Percentiles rank a stretch among this genome's conserved stretches.
Evolutionary conservation across 2,113 vertebrate genomes (phyloP).

Genomic region (Lepisosteus osseus): DNA sequence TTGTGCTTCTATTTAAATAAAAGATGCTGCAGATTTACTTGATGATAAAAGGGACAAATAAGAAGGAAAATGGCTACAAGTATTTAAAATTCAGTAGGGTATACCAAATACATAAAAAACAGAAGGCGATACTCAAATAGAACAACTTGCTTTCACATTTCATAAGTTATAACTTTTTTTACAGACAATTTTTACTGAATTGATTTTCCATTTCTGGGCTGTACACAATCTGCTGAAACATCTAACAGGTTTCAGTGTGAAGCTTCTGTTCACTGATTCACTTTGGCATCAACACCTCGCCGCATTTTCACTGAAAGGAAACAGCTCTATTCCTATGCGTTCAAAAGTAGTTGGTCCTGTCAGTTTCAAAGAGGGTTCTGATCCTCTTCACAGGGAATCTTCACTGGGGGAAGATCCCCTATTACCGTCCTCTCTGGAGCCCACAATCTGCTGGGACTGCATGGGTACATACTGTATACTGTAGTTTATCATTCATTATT

Average conservation of each 20-base stretch:
- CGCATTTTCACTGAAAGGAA: not conserved
- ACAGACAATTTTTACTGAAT: not conserved
- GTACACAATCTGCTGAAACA: not conserved
- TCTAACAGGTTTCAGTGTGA: not conserved
- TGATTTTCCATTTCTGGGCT: not conserved
- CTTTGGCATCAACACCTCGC: not conserved
- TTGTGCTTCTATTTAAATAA: no score
- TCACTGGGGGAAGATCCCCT: no score
- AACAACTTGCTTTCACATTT: not conserved
- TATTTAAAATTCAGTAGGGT: not conserved
- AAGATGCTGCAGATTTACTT: no score
- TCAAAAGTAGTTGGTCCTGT: not conserved
- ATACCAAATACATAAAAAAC: not conserved
- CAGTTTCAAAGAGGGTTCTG: not conserved
- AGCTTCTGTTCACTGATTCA: constrained; percentile 3
- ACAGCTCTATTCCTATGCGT: not conserved
- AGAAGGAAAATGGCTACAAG: not conserved
- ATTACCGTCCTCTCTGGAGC: no score
- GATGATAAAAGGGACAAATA: not conserved
- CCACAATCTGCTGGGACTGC: no score
- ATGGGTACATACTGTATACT: no score
- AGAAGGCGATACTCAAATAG: not conserved
- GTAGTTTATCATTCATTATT: no score
- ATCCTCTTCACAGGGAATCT: not conserved
- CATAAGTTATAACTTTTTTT: not conserved